Conservation (phyloP, 2,113 vertebrate species). For the Cisticola juncidis region DNA sequence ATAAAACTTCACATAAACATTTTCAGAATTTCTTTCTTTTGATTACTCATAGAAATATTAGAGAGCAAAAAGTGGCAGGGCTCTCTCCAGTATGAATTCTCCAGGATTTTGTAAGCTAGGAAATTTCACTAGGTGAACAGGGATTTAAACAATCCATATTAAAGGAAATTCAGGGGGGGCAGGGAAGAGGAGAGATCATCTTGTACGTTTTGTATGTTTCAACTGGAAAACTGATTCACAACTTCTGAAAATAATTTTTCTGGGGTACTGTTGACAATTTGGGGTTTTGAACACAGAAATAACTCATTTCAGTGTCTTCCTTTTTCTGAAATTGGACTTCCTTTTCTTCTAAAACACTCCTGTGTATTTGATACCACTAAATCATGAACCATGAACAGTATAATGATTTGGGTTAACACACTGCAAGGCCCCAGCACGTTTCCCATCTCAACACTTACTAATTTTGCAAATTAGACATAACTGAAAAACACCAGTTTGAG, state of each 20-base stretch:
- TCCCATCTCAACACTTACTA: not conserved
- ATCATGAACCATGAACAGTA: not conserved
- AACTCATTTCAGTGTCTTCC: not conserved
- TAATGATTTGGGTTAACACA: not conserved
- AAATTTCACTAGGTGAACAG: not conserved
- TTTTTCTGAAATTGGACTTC: not conserved
- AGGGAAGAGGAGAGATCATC: fast-evolving
- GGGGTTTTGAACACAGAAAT: not conserved
- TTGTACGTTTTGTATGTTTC: not conserved
- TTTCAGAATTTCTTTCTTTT: not conserved
- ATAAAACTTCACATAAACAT: not conserved
- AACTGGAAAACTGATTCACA: not conserved
- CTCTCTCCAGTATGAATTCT: not conserved
- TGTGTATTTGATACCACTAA: not conserved
- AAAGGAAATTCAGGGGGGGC: not conserved
- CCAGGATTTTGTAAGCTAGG: not conserved
- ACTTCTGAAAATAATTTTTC: not conserved
- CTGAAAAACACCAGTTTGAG: not conserved
- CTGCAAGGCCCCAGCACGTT: not conserved
- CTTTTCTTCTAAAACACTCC: not conserved
- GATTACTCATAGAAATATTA: not conserved
- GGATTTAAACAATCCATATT: not conserved
- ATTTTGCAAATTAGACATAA: not conserved
- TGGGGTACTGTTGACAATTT: not conserved
- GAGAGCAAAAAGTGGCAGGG: not conserved